Evolutionary conservation across 2,888 invertebrate genomes (phyloP), one percentile per base, ranked within the genome.

Genomic region (Leucozona laternaria): DNA sequence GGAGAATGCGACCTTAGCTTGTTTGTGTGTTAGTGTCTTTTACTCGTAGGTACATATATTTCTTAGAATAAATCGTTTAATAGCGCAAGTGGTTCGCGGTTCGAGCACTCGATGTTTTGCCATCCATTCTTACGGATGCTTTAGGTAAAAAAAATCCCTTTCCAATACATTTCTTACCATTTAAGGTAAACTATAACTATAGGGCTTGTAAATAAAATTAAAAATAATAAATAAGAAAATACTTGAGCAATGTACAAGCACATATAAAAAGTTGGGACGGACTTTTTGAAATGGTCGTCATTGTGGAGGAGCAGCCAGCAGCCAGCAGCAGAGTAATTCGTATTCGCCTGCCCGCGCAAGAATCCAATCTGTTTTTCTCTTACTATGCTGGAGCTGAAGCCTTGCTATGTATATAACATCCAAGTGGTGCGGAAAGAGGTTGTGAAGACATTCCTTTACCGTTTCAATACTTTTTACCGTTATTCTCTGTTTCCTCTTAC

Each of bases 361-460:
- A 71, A 71, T 57, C 57, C 77, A 81, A 81, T 81, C 62, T 77
- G 71, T 50, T 77, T 77, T 31, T 81, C 48, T 66, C 68, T 57
- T 43, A 37, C 25, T 62, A n/a, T 60, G 17, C 13, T 60, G 20
- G 40, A 13, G 15, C 40, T 43, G 20, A 25, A 13, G 15, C 40
- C 25, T 34, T 45, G 25, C 68, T 70, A 31, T 80, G 28, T 64
- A 60, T 62, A 73, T 40, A 37, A 50, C 55, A 60, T 81, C 70
- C 70, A 77, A 81, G 70, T 76, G 43, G 43, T 48, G 11, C 40
- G 55, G 70, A 77, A 77, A 70, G 77, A 71, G 68, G 62, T 22
- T 81, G 80, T 81, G 70, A 81, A 81, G 76, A 81, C 81, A 81
- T 77, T 77, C 81, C 62, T 70, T 64, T 70, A 57, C 70, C 55